phyloP scores from a whole-genome alignment of 1,140 invertebrate genomes.

The Drosophila elegans region DNA sequence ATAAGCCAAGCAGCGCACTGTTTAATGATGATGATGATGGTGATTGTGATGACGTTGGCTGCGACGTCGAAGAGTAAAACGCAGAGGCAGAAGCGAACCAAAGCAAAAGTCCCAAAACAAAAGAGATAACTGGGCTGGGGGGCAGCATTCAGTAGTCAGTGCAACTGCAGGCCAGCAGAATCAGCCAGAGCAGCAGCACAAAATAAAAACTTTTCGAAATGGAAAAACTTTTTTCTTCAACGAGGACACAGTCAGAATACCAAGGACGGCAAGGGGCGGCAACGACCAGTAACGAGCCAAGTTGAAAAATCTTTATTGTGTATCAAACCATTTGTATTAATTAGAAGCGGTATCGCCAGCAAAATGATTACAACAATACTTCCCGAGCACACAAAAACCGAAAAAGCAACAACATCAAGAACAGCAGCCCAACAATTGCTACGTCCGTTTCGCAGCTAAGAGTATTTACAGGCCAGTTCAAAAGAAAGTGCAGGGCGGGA shows the following conservation, averaged over 20 bases:
- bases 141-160: constrained; percentile 21
- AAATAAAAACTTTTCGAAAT: constrained; percentile 79
- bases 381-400: too few relatives aligned
- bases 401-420: constrained; percentile 26
- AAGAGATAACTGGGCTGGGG: constrained; percentile 54
- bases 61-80: constrained; percentile 13
- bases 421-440: constrained; percentile 33
- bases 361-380: constrained; percentile 78
- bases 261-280: constrained; percentile 1
- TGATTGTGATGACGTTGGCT: constrained; percentile 38
- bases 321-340: constrained; percentile 84
- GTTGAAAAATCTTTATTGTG: constrained; percentile 84
- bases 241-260: constrained; percentile 49
- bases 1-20: constrained; percentile 24
- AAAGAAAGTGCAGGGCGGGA: neutral
- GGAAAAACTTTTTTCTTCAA: constrained; percentile 79
- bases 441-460: constrained; percentile 9
- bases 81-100: constrained; percentile 8
- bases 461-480: constrained; percentile 24
- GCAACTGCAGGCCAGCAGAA: constrained; percentile 64
- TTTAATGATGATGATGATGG: constrained; percentile 22
- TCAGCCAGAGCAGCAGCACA: constrained; percentile 45
- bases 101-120: constrained; percentile 67
- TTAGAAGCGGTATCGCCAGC: constrained; percentile 72
- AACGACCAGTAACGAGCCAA: constrained; percentile 73